Conservation (phyloP, 2,113 vertebrate genomes). For the Salvelinus namaycush region DNA sequence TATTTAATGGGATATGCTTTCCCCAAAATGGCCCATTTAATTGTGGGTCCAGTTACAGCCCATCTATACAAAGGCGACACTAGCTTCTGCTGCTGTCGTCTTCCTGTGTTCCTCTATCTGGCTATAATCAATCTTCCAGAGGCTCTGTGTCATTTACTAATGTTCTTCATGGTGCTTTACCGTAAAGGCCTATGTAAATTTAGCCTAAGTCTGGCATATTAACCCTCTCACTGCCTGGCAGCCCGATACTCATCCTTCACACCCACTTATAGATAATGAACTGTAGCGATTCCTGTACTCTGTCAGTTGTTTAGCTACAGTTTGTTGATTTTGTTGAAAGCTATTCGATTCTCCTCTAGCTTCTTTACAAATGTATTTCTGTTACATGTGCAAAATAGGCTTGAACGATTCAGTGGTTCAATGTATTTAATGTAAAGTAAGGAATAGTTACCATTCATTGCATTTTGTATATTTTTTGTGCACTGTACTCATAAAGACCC, state of each 20-base stretch:
- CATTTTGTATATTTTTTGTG: too few species aligned
- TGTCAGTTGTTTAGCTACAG: background rate
- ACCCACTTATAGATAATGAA: conserved; percentile 1
- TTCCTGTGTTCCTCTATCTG: background rate
- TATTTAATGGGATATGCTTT: conserved; percentile 38
- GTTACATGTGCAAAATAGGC: too few species aligned
- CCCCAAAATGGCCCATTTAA: conserved; percentile 43
- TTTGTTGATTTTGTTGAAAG: too few species aligned
- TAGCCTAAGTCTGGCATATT: background rate
- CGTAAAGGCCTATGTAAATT: conserved; percentile 1
- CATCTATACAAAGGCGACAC: too few species aligned
- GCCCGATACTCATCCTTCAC: background rate
- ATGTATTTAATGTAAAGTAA: too few species aligned
- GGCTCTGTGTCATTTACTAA: background rate
- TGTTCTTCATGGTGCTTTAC: background rate
- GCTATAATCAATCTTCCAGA: background rate
- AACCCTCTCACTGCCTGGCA: background rate
- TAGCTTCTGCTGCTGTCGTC: too few species aligned
- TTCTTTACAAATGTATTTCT: too few species aligned
- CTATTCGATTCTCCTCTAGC: too few species aligned
- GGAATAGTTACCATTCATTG: too few species aligned
- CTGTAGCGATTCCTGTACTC: background rate
- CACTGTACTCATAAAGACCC: too few species aligned
- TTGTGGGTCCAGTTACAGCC: background rate
- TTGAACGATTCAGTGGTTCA: too few species aligned